A percentile compares a stretch with the other conserved stretches of the same genome.
Conservation (phyloP, 53 echinoderm and acorn worm species). For the Holothuria scabra region DNA sequence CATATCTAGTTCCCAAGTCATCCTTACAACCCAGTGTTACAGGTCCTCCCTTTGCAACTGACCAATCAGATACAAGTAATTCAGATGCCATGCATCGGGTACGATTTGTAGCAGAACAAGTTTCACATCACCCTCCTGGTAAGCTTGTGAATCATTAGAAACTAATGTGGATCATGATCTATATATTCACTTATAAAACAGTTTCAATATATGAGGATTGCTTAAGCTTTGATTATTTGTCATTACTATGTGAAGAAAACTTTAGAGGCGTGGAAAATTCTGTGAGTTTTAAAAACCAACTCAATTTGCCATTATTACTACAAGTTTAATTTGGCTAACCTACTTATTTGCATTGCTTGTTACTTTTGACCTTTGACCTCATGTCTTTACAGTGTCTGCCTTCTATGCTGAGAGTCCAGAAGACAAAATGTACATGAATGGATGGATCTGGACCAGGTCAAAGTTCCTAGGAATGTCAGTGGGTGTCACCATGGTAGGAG, state of each 20-base stretch:
- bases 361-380: not conserved
- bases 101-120: slow-evolving; percentile 89
- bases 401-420: slow-evolving; percentile 91
- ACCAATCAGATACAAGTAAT: slow-evolving; percentile 55
- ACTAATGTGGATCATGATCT: too few relatives aligned
- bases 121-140: slow-evolving; percentile 97
- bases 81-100: slow-evolving; percentile 56
- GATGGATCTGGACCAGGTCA: slow-evolving; percentile 94
- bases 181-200: too few relatives aligned
- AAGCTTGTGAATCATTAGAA: too few relatives aligned
- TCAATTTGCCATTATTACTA: too few relatives aligned
- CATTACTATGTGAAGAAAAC: too few relatives aligned
- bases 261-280: too few relatives aligned
- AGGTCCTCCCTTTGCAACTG: slow-evolving; percentile 1
- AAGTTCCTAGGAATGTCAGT: slow-evolving; percentile 97
- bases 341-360: not conserved
- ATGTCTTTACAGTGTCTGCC: slow-evolving; percentile 77
- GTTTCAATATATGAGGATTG: too few relatives aligned
- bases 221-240: too few relatives aligned
- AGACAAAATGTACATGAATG: slow-evolving; percentile 86
- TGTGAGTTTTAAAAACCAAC: too few relatives aligned
- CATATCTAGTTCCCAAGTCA: slow-evolving; percentile 68
- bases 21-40: not conserved
- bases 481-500: slow-evolving; percentile 93
- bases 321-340: not conserved